These are phyloP conservation scores for Ornithoptera alexandrae DNA, from an alignment of 2,888 invertebrate species.

Conservation along the genomic window DNA sequence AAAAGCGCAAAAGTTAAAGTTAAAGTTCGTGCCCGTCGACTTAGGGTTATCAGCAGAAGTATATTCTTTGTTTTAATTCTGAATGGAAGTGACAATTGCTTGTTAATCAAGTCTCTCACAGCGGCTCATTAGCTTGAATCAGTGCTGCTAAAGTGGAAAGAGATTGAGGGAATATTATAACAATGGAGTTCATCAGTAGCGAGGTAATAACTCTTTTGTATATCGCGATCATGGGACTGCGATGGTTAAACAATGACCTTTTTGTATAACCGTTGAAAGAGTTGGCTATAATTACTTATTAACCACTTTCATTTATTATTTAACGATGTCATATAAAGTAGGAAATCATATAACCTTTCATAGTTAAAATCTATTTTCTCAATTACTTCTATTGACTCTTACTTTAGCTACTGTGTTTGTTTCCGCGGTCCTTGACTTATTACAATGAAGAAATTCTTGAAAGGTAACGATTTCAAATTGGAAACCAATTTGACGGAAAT, in stretches of 20 bases:
- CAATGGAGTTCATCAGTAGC: conserved; percentile 26
- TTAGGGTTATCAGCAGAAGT: conserved; percentile 12
- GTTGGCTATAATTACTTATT: too few species aligned
- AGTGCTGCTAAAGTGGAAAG: conserved; percentile 11
- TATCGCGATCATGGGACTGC: conserved; percentile 15
- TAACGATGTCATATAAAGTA: too few species aligned
- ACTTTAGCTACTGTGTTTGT: too few species aligned
- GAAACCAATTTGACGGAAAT: too few species aligned
- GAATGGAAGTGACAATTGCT: conserved; percentile 30
- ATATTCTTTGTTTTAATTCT: conserved; percentile 23
- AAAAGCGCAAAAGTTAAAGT: conserved; percentile 3
- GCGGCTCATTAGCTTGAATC: conserved; percentile 30
- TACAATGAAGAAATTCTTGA: too few species aligned
- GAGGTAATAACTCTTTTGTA: conserved; percentile 19
- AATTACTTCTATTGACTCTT: too few species aligned
- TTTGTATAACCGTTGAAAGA: conserved; percentile 16
- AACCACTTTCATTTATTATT: too few species aligned
- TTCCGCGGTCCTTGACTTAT: too few species aligned
- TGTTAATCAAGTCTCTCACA: conserved; percentile 29
- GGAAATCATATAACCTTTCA: too few species aligned
- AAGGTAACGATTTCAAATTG: too few species aligned
- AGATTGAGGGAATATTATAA: conserved; percentile 29
- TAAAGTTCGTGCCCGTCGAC: neutral
- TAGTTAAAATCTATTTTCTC: too few species aligned
- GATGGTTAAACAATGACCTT: conserved; percentile 19